These are phyloP conservation scores for Actias luna DNA, from an alignment of 2,888 invertebrate species.

Conservation along the genomic window DNA sequence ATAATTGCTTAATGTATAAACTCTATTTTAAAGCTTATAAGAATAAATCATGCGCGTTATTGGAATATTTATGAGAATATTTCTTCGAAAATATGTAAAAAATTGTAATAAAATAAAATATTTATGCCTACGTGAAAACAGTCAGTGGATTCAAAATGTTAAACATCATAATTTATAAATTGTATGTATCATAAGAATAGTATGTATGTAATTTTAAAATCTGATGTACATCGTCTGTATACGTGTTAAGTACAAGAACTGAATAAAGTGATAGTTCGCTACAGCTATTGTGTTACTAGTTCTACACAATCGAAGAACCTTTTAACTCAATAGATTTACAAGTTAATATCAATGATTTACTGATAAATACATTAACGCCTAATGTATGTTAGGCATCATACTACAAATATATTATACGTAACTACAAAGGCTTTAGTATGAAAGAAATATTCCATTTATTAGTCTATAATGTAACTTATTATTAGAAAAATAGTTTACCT, in stretches of 20 bases:
- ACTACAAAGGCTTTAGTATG: constrained; percentile 77
- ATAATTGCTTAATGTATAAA: not conserved
- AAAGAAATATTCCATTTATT: constrained; percentile 78
- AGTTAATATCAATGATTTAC: constrained; percentile 9
- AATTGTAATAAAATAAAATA: constrained; percentile 1
- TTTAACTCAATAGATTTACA: not conserved
- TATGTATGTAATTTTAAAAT: constrained; percentile 65
- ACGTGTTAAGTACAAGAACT: constrained; percentile 63
- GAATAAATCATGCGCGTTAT: not conserved
- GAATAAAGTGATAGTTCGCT: constrained; percentile 48
- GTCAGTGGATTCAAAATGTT: constrained; percentile 19
- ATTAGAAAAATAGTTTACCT: constrained; percentile 77
- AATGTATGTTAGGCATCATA: not conserved
- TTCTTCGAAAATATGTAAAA: constrained; percentile 9
- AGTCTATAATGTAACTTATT: constrained; percentile 80
- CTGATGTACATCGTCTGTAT: constrained; percentile 81
- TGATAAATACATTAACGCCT: constrained; percentile 27
- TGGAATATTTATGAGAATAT: not conserved
- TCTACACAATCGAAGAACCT: not conserved
- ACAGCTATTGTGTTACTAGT: not conserved
- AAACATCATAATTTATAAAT: constrained; percentile 28
- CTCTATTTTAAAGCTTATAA: not conserved
- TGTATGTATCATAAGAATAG: constrained; percentile 61
- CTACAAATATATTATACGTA: constrained; percentile 68
- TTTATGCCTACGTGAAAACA: constrained; percentile 10